Evolutionary conservation across 1,140 invertebrate species (phyloP).

Genomic region (Philopotamus ludificatus): DNA sequence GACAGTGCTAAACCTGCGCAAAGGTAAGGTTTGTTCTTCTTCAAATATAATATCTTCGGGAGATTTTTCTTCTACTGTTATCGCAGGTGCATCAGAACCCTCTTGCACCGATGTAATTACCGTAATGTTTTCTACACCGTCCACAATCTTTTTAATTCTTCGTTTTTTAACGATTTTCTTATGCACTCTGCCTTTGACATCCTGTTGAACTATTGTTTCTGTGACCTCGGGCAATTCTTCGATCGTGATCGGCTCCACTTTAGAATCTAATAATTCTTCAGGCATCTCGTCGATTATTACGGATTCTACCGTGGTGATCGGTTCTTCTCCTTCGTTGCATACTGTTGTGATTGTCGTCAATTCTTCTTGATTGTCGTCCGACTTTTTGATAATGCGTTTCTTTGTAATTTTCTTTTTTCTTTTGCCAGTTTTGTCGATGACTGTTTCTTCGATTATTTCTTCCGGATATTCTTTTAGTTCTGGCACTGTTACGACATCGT

Average conservation of each 20-base stretch:
- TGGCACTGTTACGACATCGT: background rate
- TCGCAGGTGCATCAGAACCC: constrained; percentile 30
- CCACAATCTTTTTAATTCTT: constrained; percentile 38
- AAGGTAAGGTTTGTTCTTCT: constrained; percentile 19
- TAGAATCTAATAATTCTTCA: constrained; percentile 32
- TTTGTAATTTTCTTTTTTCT: constrained; percentile 39
- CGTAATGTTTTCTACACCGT: constrained; percentile 44
- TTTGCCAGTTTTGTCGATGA: constrained; percentile 29
- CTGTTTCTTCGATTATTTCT: constrained; percentile 16
- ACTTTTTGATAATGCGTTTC: constrained; percentile 35
- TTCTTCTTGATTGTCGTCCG: constrained; percentile 19
- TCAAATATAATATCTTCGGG: constrained; percentile 28
- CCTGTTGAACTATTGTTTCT: constrained; percentile 11
- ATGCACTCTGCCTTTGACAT: constrained; percentile 37
- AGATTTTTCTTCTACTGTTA: constrained; percentile 34
- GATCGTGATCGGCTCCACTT: constrained; percentile 31
- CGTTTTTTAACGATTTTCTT: constrained; percentile 44
- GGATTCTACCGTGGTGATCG: constrained; percentile 44
- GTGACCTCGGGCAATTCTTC: constrained; percentile 25
- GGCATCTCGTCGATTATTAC: constrained; percentile 19
- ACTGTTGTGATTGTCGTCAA: constrained; percentile 44
- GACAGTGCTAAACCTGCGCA: no score
- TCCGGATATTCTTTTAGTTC: constrained; percentile 20
- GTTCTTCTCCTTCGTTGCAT: constrained; percentile 45
- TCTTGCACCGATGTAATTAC: constrained; percentile 50